Evolutionary conservation across 2,888 invertebrate species (phyloP), one percentile per base, ranked within the genome.

Genomic region (Hecatera dysodea): DNA sequence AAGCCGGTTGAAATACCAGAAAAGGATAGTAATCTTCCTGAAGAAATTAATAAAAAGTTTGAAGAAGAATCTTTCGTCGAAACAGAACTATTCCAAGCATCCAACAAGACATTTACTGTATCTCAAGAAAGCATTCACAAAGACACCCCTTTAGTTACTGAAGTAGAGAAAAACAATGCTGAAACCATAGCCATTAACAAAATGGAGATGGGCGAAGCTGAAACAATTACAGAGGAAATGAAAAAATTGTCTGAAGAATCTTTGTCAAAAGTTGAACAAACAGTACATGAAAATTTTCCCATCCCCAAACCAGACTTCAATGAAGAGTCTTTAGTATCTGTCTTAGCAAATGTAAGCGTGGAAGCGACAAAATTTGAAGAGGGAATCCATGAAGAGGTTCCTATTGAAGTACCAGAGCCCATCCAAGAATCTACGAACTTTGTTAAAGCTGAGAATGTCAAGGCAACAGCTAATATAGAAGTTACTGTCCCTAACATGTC

Each of bases 271-370:
- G 42, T 68, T 11, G 68, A 72, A 64, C 52, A 60, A 62, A 65
- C 55, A 60, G 44, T 59, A 12, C 50, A 66, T 19, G 65, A 66
- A 66, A 71, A 53, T 11, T 36, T 52, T 48, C 42, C 39, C 0
- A 9, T 36, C 12, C 59, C 12, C 56, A 46, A 72, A 60, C 12
- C 6, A n/a, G 61, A 76, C 29, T n/a, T 19, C 11, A 52, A 52
- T 48, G 72, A 81, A 57, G 19, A 66, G 46, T 64, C 63, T 39
- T 19, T 78, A 24, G 64, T 71, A 62, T 71, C 77, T 19, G 72
- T 76, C 9, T 63, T 63, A 44, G 81, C 78, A 9, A 53, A 65
- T 2, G 67, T 72, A 11, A 67, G 24, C 33, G 44, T 71, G 2
- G 63, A 72, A 24, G 9, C 63, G 24, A 9, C 61, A 65, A 64